These are phyloP conservation scores for Odontocolon sp. DNA, from an alignment of 2,888 invertebrate genomes.

Conservation along the genomic window DNA sequence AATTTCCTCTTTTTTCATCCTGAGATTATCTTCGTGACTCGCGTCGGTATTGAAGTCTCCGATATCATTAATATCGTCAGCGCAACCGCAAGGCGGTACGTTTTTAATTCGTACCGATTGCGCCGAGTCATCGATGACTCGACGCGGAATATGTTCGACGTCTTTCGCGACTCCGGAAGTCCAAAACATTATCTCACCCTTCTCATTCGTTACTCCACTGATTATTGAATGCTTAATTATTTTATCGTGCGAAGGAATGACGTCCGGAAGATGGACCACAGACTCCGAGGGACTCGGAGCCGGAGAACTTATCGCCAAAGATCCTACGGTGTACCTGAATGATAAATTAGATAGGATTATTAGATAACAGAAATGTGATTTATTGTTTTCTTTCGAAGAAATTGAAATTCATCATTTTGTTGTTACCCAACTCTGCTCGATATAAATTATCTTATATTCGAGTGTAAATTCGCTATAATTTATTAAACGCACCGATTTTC, in stretches of 20 bases:
- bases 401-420: no score
- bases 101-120: constrained; percentile 61
- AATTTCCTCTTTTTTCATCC: constrained; percentile 56
- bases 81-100: constrained; percentile 72
- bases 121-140: constrained; percentile 37
- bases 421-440: no score
- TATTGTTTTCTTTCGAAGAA: no score
- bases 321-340: constrained; percentile 68
- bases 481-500: constrained; percentile 63
- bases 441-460: no score
- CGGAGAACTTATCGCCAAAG: constrained; percentile 72
- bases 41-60: constrained; percentile 45
- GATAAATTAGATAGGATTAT: neutral
- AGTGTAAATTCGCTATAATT: neutral
- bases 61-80: constrained; percentile 64
- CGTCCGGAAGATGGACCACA: constrained; percentile 61
- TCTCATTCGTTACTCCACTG: constrained; percentile 63
- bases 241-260: constrained; percentile 69
- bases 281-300: constrained; percentile 67
- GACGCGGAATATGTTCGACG: constrained; percentile 62
- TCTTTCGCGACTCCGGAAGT: constrained; percentile 67
- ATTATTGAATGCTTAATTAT: constrained; percentile 59
- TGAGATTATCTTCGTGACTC: constrained; percentile 68
- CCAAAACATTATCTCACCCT: constrained; percentile 64
- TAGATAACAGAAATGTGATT: no score